Base-by-base conservation (phyloP, 2,797 vertebrate species). In the Onychomys leucogaster region DNA sequence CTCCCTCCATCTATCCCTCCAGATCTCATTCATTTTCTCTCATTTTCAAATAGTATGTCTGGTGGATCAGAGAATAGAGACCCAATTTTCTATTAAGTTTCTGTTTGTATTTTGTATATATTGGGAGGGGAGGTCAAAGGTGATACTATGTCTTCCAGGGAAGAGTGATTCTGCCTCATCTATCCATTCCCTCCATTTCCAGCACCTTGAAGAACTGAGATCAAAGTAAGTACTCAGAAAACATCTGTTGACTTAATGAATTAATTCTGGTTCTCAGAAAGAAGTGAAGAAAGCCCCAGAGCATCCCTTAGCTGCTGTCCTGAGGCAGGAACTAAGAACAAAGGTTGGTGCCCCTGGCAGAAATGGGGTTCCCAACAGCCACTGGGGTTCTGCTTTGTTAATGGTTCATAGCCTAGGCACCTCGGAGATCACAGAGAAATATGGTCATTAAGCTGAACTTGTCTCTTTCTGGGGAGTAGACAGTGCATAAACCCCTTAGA, bases 171-270 rank as follows among this genome's bases (percentile, higher is more conserved):
- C 75, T 52, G 8, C 78, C 29, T 91, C 75, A 14, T 69, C 46
- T 71, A 41, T 89, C n/a, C 9, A 21, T 19, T 55, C 14, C 59
- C 23, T 16, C 71, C 46, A 55, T 57, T 96, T 63, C 43, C 57
- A 55, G 80, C 37, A 86, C 57, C 41, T 29, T 37, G 63, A 73
- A 29, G 27, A 94, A 23, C 32, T 59, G 11, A 41, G 61, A 75
- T 80, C 49, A 57, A 89, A 96, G 75, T 49, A 94, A 80, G 52
- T 88, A 86, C 73, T 91, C 90, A 87, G 83, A 55, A 95, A 96
- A 93, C 17, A 91, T n/a, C 77, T 76, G 29, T 21, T 75, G 85
- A 80, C 32, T 78, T 19, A 90, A 67, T 63, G 46, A 89, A 78
- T 46, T 32, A 63, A 95, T 61, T 84, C 71, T 65, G 55, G 3